Conservation (phyloP, 2,888 invertebrate species). For the Tachystola acroxantha region DNA sequence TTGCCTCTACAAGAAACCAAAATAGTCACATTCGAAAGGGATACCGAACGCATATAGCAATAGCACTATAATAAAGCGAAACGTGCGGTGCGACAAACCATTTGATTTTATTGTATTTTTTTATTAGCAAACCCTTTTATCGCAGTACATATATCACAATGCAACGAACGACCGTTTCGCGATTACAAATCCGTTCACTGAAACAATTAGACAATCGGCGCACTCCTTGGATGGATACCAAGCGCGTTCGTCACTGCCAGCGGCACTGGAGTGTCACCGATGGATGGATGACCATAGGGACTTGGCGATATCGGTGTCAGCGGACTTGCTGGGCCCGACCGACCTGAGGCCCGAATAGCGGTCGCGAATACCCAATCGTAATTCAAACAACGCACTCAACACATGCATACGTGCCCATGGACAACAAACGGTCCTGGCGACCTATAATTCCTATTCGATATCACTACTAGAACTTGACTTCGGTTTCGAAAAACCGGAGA, state of each 20-base stretch:
- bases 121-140: no score
- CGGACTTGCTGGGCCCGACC: conserved; percentile 43
- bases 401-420: conserved; percentile 53
- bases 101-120: not conserved
- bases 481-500: no score
- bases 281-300: conserved; percentile 53
- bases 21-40: conserved; percentile 34
- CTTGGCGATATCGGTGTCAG: conserved; percentile 60
- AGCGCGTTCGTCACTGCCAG: conserved; percentile 60
- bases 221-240: conserved; percentile 41
- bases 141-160: conserved; percentile 21
- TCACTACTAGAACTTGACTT: conserved; percentile 27
- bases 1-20: conserved; percentile 27
- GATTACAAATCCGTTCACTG: conserved; percentile 60
- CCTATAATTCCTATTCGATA: conserved; percentile 60
- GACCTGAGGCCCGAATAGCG: conserved; percentile 68
- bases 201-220: conserved; percentile 56
- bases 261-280: conserved; percentile 35
- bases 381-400: conserved; percentile 62
- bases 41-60: conserved; percentile 13
- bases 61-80: not conserved
- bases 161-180: conserved; percentile 59
- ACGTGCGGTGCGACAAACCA: not conserved
- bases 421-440: conserved; percentile 64
- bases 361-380: conserved; percentile 75